These are phyloP conservation scores for Chelonus insularis DNA, from an alignment of 1,140 invertebrate species.

Conservation along the genomic window DNA sequence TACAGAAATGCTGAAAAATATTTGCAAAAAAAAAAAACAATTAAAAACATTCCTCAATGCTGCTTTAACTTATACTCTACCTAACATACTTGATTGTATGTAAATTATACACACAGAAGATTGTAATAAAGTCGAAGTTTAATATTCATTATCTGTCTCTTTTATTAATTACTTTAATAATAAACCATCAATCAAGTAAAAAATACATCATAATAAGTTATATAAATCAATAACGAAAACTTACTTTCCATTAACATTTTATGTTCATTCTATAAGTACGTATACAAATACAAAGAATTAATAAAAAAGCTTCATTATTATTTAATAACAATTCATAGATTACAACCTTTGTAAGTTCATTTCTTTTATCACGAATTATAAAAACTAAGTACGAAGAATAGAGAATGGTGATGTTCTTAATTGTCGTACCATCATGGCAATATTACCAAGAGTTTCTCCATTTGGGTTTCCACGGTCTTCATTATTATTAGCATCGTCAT, in stretches of 20 bases:
- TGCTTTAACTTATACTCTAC: slow-evolving; percentile 53
- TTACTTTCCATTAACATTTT: too few relatives aligned
- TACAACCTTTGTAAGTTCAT: too few relatives aligned
- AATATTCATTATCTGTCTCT: slow-evolving; percentile 1
- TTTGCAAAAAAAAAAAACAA: too few relatives aligned
- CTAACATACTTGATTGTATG: slow-evolving; percentile 40
- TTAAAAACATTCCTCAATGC: slow-evolving; percentile 48
- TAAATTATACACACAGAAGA: slow-evolving; percentile 37
- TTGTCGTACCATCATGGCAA: slow-evolving; percentile 54
- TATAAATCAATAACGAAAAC: too few relatives aligned
- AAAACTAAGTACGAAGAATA: slow-evolving; percentile 53
- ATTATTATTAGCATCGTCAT: slow-evolving; percentile 29
- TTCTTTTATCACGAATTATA: too few relatives aligned
- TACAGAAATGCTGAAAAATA: slow-evolving; percentile 31
- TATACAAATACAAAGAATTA: too few relatives aligned
- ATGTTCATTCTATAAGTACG: too few relatives aligned
- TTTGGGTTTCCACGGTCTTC: slow-evolving; percentile 38
- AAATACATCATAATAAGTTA: too few relatives aligned
- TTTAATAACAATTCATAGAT: too few relatives aligned
- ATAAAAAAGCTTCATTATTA: too few relatives aligned
- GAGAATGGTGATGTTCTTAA: slow-evolving; percentile 53
- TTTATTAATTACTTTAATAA: not conserved
- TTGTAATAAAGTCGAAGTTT: slow-evolving; percentile 39
- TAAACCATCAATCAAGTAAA: too few relatives aligned
- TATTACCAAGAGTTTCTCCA: slow-evolving; percentile 44